Evolutionary conservation across 2,888 invertebrate genomes (phyloP).

Genomic region (Drosophila villosipedis): DNA sequence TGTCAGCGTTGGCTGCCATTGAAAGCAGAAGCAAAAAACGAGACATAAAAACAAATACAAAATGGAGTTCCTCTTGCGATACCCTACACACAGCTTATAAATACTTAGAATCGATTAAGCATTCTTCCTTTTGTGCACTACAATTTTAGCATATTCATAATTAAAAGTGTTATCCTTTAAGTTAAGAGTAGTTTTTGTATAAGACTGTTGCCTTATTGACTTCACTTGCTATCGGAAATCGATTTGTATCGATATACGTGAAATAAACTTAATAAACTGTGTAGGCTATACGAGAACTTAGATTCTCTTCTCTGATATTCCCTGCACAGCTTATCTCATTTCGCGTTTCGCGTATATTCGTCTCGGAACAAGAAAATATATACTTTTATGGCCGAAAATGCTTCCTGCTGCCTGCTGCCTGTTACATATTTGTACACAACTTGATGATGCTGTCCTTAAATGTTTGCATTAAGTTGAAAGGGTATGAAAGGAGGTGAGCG

Average conservation of each 20-base stretch:
- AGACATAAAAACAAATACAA: background rate
- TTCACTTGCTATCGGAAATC: too few relatives aligned
- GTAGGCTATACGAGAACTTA: too few relatives aligned
- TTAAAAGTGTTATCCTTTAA: background rate
- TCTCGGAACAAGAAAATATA: background rate
- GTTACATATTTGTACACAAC: background rate
- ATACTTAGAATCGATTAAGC: background rate
- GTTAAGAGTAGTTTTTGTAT: too few relatives aligned
- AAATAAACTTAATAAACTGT: too few relatives aligned
- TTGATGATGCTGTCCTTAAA: background rate
- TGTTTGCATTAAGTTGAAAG: background rate
- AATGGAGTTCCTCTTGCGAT: background rate
- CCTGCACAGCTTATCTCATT: too few relatives aligned
- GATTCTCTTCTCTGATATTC: too few relatives aligned
- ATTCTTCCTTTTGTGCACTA: background rate
- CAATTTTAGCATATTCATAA: background rate
- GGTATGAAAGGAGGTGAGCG: background rate
- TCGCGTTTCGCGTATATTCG: background rate
- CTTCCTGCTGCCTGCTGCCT: background rate
- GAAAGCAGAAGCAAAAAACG: slow-evolving; percentile 33
- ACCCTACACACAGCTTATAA: background rate
- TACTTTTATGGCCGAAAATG: background rate
- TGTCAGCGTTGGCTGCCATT: slow-evolving; percentile 72
- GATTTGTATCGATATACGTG: too few relatives aligned
- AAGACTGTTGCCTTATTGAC: too few relatives aligned